Base-by-base conservation (phyloP, 2,888 invertebrate genomes). In the Palloptera scutellata region DNA sequence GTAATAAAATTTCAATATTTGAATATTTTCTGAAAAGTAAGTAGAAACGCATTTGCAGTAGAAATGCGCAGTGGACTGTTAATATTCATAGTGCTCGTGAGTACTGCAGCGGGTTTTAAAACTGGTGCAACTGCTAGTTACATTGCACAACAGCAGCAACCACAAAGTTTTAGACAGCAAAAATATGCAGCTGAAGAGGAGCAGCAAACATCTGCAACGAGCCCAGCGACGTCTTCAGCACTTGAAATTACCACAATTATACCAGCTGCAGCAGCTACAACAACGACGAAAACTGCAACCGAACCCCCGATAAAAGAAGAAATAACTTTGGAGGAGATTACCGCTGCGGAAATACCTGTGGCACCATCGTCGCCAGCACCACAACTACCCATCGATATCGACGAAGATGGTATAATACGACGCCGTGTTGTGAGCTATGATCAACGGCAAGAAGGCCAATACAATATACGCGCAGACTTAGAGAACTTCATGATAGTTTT, bases 381-480 rank as follows among this genome's bases (percentile, higher is more conserved):
- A 6, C 12, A 41, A 45, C 55, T 20, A 40, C 55, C 53, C 10
- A 51, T 52, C 42, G 40, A 60, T 53, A 61, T 19, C 57, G 64
- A 67, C 45, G 1, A n/a, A n/a, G n/a, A 58, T 12, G 72, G 68
- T 41, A 9, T 66, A 11, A 54, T 76, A 43, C 75, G 77, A 61
- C 76, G 81, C 0, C 81, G 80, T 4, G 52, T 78, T 1, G 65
- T 85, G 4, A 82, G 80, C 5, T 85, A 83, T 59, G 85, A 94
- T 81, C 92, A 93, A 79, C 87, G 92, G 0, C 93, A 94, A 81
- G 91, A 92, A 66, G 93, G 94, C n/a, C 88, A 90, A 2, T 81
- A 88, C 71, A 93, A 94, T 82, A 87, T 92, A 12, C 88, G 90
- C 61, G 91, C 92, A 0, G 91, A 92, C 80, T 84, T 94, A 11